Conservation (phyloP, 2,113 vertebrate species). For the Eudorcas thomsonii region DNA sequence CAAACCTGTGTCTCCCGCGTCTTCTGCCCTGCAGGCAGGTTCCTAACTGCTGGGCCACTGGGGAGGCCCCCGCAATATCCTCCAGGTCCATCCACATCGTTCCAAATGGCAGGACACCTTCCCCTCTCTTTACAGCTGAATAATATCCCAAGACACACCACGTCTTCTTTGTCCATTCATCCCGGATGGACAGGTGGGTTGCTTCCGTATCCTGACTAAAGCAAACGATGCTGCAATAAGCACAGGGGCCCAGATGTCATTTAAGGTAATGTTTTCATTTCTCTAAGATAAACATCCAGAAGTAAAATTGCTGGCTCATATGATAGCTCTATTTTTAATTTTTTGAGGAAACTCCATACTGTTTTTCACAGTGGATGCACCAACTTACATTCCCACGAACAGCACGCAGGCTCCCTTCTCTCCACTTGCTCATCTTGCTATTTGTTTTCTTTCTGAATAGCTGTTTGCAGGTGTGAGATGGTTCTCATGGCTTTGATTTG, state of each 20-base stretch:
- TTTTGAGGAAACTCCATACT: background rate
- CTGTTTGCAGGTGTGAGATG: background rate
- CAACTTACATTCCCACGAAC: background rate
- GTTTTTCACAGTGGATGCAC: background rate
- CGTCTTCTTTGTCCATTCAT: background rate
- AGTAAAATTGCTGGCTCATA: background rate
- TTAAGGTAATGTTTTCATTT: background rate
- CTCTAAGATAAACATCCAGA: background rate
- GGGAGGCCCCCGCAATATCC: background rate
- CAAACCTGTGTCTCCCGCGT: background rate
- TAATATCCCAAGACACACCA: background rate
- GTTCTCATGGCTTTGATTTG: background rate
- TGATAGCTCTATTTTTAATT: background rate
- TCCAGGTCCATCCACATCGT: background rate
- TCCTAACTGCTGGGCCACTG: background rate
- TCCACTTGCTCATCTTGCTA: background rate
- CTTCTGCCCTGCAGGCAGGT: background rate
- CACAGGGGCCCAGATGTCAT: background rate
- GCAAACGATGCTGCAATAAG: background rate
- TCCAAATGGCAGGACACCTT: background rate
- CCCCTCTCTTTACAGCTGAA: background rate
- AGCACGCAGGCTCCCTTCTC: background rate
- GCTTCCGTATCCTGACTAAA: background rate
- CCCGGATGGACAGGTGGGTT: background rate
- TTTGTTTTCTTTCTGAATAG: background rate